Percentiles rank a stretch among this genome's conserved stretches.
These are phyloP conservation scores for Acanthococcus lagerstroemiae DNA, from an alignment of 2,888 invertebrate species.

Conservation along the genomic window DNA sequence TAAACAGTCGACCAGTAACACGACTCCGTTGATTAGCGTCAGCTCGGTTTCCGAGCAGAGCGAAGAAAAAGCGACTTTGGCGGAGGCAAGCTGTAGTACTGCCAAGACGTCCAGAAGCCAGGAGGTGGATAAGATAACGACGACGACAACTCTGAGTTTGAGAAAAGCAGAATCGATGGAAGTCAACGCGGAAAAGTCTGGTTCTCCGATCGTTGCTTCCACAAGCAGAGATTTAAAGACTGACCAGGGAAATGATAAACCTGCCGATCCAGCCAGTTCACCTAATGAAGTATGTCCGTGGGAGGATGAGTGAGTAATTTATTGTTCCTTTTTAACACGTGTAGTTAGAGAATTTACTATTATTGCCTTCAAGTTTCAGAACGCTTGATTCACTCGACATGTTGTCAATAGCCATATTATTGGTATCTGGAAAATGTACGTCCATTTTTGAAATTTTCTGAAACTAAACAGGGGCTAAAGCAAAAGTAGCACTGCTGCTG, in stretches of 20 bases:
- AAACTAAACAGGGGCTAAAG: too few relatives aligned
- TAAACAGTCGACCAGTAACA: constrained; percentile 23
- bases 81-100: neutral
- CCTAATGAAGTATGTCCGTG: constrained; percentile 74
- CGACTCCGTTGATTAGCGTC: constrained; percentile 54
- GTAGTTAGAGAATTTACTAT: too few relatives aligned
- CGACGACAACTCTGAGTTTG: constrained; percentile 32
- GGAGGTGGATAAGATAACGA: constrained; percentile 26
- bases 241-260: constrained; percentile 26
- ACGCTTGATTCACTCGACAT: too few relatives aligned
- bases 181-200: constrained; percentile 10
- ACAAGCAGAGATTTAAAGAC: constrained; percentile 31
- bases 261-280: constrained; percentile 34
- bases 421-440: too few relatives aligned
- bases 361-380: too few relatives aligned
- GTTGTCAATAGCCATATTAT: too few relatives aligned
- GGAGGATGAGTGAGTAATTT: constrained; percentile 88
- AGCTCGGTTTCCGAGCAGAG: constrained; percentile 54
- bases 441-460: too few relatives aligned
- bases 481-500: too few relatives aligned
- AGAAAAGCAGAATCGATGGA: constrained; percentile 33
- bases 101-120: constrained; percentile 29
- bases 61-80: constrained; percentile 42
- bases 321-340: too few relatives aligned
- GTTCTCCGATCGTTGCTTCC: constrained; percentile 26